phyloP scores from a whole-genome alignment of 2,888 invertebrate genomes.

The Spisula solida region DNA sequence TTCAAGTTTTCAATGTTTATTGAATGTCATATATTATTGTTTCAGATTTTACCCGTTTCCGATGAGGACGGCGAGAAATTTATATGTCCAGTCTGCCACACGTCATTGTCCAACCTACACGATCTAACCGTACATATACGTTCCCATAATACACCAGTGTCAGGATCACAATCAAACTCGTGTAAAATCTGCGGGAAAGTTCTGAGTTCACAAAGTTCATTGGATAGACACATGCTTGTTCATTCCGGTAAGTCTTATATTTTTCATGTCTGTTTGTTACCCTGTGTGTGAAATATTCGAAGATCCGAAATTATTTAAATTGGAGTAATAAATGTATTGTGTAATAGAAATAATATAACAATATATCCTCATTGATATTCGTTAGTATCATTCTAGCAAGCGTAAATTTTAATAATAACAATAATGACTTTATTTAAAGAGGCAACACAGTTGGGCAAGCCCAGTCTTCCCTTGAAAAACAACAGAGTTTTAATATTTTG shows the following conservation, averaged over 20 bases:
- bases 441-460: too few relatives aligned
- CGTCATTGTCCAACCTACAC: constrained; percentile 90
- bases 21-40: constrained; percentile 19
- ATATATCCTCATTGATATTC: too few relatives aligned
- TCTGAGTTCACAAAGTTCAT: constrained; percentile 92
- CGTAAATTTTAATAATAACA: too few relatives aligned
- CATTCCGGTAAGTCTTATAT: constrained; percentile 89
- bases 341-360: too few relatives aligned
- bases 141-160: constrained; percentile 84
- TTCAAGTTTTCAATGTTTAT: not conserved
- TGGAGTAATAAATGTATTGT: too few relatives aligned
- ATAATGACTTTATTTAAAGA: too few relatives aligned
- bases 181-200: constrained; percentile 92
- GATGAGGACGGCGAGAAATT: constrained; percentile 86
- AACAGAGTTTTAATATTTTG: too few relatives aligned
- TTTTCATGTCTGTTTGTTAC: too few relatives aligned
- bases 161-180: constrained; percentile 86
- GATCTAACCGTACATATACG: constrained; percentile 92
- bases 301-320: not conserved
- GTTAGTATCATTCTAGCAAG: too few relatives aligned
- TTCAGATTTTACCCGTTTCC: constrained; percentile 85
- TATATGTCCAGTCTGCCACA: constrained; percentile 91
- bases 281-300: not conserved
- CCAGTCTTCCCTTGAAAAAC: too few relatives aligned
- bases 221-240: constrained; percentile 93